Percentiles rank a stretch among this genome's conserved stretches.
phyloP scores from a whole-genome alignment of 2,888 invertebrate species.

The Drosophila nr. fundita region DNA sequence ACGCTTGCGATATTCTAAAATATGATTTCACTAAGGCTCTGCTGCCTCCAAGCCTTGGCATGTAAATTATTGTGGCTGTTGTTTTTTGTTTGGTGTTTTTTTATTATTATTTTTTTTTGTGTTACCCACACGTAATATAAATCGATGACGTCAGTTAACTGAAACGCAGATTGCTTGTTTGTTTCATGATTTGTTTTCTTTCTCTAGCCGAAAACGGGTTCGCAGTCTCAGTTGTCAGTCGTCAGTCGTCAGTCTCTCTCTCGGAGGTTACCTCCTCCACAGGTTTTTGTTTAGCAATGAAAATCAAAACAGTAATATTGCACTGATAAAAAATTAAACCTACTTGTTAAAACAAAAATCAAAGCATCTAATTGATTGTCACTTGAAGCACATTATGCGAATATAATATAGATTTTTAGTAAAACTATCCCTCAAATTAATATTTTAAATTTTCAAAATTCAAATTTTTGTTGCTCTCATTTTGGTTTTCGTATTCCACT shows the following conservation, averaged over 20 bases:
- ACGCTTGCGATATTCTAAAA: conserved; percentile 66
- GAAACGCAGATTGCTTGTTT: conserved; percentile 4
- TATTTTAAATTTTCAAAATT: not conserved
- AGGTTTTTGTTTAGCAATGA: conserved; percentile 37
- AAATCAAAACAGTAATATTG: conserved; percentile 35
- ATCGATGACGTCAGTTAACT: conserved; percentile 55
- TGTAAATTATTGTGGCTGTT: conserved; percentile 58
- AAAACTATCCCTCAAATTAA: not conserved
- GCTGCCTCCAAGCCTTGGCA: conserved; percentile 51
- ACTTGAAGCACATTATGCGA: too few relatives aligned
- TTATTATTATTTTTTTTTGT: conserved; percentile 12
- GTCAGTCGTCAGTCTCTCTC: conserved; percentile 1
- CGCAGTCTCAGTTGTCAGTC: conserved; percentile 22
- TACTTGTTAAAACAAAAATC: not conserved
- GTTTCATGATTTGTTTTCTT: conserved; percentile 22
- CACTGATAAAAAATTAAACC: not conserved
- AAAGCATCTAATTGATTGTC: too few relatives aligned
- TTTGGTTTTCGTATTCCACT: not conserved
- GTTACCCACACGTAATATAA: conserved; percentile 47
- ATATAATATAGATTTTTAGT: not conserved
- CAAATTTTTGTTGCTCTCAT: too few relatives aligned
- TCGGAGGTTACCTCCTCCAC: conserved; percentile 61
- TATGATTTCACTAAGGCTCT: conserved; percentile 70
- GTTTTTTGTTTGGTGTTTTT: conserved; percentile 18
- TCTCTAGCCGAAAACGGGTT: conserved; percentile 43